Percentiles rank a stretch among this genome's conserved stretches.
Conservation (phyloP, 2,113 vertebrate genomes). For the Bujurquina vittata region DNA sequence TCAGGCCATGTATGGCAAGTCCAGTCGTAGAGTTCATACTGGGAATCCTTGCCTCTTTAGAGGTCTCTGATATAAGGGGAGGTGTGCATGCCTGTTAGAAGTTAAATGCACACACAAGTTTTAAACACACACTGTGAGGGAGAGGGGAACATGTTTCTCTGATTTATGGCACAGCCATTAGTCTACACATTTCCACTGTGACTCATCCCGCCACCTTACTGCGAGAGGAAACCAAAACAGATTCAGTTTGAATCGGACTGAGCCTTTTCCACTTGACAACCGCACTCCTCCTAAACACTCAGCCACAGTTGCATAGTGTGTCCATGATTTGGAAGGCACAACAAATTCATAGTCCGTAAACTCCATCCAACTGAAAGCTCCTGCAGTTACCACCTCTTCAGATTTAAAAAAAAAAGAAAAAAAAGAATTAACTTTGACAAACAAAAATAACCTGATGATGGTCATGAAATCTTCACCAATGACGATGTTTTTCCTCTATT, state of each 20-base stretch:
- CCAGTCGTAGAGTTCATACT: constrained; percentile 12
- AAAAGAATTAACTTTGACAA: background rate
- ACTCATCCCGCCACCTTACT: constrained; percentile 73
- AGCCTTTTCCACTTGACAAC: constrained; percentile 70
- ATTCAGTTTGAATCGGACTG: constrained; percentile 51
- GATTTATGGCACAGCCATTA: constrained; percentile 40
- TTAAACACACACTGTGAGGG: constrained; percentile 5
- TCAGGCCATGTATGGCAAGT: constrained; percentile 45
- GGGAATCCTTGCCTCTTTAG: constrained; percentile 16
- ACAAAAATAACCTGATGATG: background rate
- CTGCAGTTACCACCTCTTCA: background rate
- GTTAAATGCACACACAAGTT: constrained; percentile 9
- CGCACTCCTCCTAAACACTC: constrained; percentile 46
- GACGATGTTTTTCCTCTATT: constrained; percentile 37
- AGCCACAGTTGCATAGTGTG: constrained; percentile 24
- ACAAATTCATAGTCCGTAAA: background rate
- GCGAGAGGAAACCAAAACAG: constrained; percentile 62
- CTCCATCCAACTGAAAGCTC: background rate
- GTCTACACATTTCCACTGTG: constrained; percentile 74
- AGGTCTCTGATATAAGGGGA: constrained; percentile 10
- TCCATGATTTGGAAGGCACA: constrained; percentile 10
- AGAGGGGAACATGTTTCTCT: constrained; percentile 28
- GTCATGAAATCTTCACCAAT: background rate
- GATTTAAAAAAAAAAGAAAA: background rate
- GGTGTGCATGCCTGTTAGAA: background rate